Percentiles rank a stretch among this genome's conserved stretches.
Evolutionary conservation across 1,140 invertebrate genomes (phyloP).

Genomic region (Geopemphigus sp.): DNA sequence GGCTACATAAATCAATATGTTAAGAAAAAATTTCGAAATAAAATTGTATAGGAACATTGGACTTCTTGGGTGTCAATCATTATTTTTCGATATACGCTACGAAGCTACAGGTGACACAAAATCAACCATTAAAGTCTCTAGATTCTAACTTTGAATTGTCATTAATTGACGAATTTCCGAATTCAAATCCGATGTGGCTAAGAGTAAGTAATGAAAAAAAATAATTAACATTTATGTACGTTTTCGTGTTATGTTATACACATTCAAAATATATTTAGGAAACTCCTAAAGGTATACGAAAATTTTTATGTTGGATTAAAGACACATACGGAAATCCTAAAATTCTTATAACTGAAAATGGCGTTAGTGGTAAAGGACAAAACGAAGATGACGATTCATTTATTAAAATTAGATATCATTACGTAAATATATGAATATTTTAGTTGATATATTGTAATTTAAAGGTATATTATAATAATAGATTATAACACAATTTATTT

Average conservation of each 20-base stretch:
- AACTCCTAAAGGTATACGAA: constrained; percentile 62
- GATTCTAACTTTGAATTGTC: constrained; percentile 49
- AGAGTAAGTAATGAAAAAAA: constrained; percentile 31
- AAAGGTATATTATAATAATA: too few relatives aligned
- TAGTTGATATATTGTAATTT: neutral
- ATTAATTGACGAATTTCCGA: constrained; percentile 41
- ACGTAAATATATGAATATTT: neutral
- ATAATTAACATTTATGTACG: neutral
- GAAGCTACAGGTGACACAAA: neutral
- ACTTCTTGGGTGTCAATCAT: constrained; percentile 58
- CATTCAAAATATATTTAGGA: constrained; percentile 54
- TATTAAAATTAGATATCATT: constrained; percentile 30
- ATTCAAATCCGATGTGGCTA: constrained; percentile 50
- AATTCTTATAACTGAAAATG: constrained; percentile 65
- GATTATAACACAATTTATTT: too few relatives aligned
- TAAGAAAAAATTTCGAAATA: neutral
- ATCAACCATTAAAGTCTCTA: constrained; percentile 34
- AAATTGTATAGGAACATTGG: constrained; percentile 52
- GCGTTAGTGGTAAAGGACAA: constrained; percentile 55
- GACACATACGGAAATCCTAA: constrained; percentile 60
- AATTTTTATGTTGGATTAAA: constrained; percentile 61
- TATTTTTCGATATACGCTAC: constrained; percentile 52
- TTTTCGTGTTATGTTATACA: neutral
- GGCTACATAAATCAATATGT: neutral
- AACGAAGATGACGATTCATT: neutral